Evolutionary conservation across 2,797 vertebrate species (phyloP).

Genomic region (Pipistrellus pipistrellus): DNA sequence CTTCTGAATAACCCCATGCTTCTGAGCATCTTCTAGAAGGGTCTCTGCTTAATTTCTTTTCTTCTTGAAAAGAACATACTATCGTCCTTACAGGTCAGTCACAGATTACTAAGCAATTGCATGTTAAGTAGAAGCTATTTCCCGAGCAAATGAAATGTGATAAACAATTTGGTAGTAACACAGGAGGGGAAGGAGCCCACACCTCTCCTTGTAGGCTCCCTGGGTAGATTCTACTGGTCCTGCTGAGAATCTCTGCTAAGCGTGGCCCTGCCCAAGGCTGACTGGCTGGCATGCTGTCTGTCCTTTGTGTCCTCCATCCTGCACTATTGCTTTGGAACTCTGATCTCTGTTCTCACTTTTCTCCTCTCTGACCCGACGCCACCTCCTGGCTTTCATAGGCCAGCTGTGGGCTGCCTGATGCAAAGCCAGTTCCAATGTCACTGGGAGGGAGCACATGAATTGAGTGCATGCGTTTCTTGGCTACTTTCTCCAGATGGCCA

Average conservation of each 20-base stretch:
- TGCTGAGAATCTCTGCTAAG: background rate
- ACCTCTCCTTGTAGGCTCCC: background rate
- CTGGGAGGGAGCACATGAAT: background rate
- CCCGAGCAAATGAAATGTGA: background rate
- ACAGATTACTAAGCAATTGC: conserved; percentile 13
- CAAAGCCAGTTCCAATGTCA: background rate
- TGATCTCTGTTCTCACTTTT: background rate
- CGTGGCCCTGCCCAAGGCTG: background rate
- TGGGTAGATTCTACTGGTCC: background rate
- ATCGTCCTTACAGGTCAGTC: background rate
- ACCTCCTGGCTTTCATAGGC: background rate
- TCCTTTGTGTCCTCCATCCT: background rate
- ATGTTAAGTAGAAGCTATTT: background rate
- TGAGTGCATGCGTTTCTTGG: background rate
- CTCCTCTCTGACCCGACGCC: background rate
- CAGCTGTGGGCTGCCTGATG: background rate
- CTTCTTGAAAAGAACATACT: conserved; percentile 49
- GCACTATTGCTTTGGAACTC: background rate
- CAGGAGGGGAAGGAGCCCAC: background rate
- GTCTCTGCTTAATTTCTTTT: conserved; percentile 20
- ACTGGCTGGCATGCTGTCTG: fast-evolving
- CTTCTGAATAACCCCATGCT: background rate
- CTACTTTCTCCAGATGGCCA: background rate
- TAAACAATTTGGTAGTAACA: conserved; percentile 17
- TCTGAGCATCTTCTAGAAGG: background rate